Evolutionary conservation across 2,113 vertebrate species (phyloP).

Genomic region (Psittacula cyanocephala): DNA sequence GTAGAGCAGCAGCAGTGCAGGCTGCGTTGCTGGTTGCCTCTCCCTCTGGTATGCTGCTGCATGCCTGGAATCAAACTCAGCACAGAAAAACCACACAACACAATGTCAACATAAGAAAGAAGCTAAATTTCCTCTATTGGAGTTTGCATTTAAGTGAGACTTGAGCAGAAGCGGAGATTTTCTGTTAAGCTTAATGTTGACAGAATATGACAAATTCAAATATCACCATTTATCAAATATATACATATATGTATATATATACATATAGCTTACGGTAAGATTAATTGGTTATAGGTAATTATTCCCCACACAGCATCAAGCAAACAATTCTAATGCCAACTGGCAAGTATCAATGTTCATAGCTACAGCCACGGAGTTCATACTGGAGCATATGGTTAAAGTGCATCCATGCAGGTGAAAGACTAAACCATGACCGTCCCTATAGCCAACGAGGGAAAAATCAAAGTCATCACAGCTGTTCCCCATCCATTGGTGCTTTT

Average conservation of each 20-base stretch:
- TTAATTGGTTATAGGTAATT: slow-evolving; percentile 12
- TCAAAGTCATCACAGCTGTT: neutral
- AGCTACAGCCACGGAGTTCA: neutral
- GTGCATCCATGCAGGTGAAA: slow-evolving; percentile 24
- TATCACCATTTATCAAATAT: slow-evolving; percentile 25
- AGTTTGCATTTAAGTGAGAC: neutral
- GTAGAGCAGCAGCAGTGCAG: slow-evolving; percentile 31
- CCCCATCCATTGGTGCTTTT: neutral
- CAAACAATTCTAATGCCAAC: neutral
- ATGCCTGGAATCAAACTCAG: slow-evolving; percentile 25
- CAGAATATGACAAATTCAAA: slow-evolving; percentile 1
- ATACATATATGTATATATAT: neutral
- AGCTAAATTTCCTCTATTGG: neutral
- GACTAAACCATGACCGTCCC: slow-evolving; percentile 2
- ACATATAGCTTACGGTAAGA: neutral
- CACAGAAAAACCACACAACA: neutral
- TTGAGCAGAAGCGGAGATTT: neutral
- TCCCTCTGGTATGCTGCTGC: slow-evolving; percentile 27
- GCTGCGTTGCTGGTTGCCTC: neutral
- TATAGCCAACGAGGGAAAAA: neutral
- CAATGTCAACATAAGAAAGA: neutral
- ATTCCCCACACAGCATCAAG: neutral
- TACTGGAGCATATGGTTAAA: slow-evolving; percentile 37
- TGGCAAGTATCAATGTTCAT: slow-evolving; percentile 20
- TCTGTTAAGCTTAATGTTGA: slow-evolving; percentile 9